These are phyloP conservation scores for Pseudochaenichthys georgianus DNA, from an alignment of 2,797 vertebrate species.

Conservation along the genomic window DNA sequence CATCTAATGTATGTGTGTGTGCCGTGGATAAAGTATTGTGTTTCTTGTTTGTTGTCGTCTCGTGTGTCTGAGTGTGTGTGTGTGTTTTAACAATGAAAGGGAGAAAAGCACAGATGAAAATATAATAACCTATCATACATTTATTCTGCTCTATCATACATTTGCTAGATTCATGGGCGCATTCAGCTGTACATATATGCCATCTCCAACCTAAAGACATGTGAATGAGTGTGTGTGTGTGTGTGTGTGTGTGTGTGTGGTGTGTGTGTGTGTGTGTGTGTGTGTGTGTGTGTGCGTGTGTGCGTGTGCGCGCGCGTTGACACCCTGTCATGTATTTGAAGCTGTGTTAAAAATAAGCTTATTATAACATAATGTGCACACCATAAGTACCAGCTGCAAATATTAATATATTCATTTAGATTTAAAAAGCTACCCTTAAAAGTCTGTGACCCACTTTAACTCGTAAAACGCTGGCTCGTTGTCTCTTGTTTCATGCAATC, in stretches of 20 bases:
- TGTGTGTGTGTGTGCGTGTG: slow-evolving; percentile 9
- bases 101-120: slow-evolving; percentile 65
- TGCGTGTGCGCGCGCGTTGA: slow-evolving; percentile 2
- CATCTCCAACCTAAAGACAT: slow-evolving; percentile 31
- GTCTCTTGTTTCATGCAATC: slow-evolving; percentile 67
- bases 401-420: slow-evolving; percentile 23
- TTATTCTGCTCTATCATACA: slow-evolving; percentile 58
- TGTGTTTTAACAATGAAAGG: slow-evolving; percentile 40
- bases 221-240: slow-evolving; percentile 27
- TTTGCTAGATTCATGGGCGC: slow-evolving; percentile 62
- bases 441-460: slow-evolving; percentile 55
- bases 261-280: too few species aligned
- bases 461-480: slow-evolving; percentile 69
- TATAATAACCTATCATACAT: slow-evolving; percentile 53
- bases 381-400: slow-evolving; percentile 43
- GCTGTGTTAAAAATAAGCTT: slow-evolving; percentile 65
- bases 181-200: slow-evolving; percentile 60
- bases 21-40: slow-evolving; percentile 44
- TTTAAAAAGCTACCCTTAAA: slow-evolving; percentile 42
- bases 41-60: too few species aligned
- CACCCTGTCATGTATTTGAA: slow-evolving; percentile 53
- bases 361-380: slow-evolving; percentile 51
- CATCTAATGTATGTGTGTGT: slow-evolving; percentile 51
- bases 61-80: slow-evolving; percentile 27
- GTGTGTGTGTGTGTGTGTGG: neutral